Base-by-base conservation (phyloP, 1,140 invertebrate species). In the Pogonomyrmex barbatus region DNA sequence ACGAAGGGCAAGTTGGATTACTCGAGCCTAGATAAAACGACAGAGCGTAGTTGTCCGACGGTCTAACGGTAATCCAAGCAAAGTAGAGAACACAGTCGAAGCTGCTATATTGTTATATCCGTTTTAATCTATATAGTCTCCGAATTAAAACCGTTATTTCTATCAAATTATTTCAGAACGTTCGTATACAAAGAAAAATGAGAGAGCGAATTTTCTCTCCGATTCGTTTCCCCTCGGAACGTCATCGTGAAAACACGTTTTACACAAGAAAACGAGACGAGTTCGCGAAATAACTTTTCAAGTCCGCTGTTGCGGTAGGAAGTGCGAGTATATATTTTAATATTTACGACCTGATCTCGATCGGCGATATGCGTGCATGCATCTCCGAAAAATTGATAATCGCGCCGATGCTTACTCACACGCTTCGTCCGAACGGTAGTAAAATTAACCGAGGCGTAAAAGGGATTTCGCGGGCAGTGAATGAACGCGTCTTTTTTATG, bases 401-500 rank as follows among this genome's bases (percentile, higher is more conserved):
- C 54, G 45, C 24, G 45, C 62, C 33, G 85, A 54, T 54, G 54
- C 42, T 54, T 39, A 47, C 77, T 52, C 56, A 56, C 68, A 24
- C 56, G 42, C 5, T 14, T 1, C 62, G 77, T 47, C 54, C 73
- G 71, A 77, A 85, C 24, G 52, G 73, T 70, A 63, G 70, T 89
- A 89, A 89, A 90, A 89, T 90, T 84, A 87, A 83, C 58, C 58
- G 75, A 63, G 78, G 67, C 68, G 67, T 87, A 89, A 87, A 89
- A 87, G 60, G 42, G 85, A 84, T 71, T 79, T 82, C 56, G 42
- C 39, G 65, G 47, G 39, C 54, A 68, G 42, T 89, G 89, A 87
- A 90, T 87, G 65, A 87, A 70, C 89, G 89, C 81, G 47, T 85
- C 88, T 82, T 79, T 83, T 89, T 90, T 90, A 89, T 17, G 62